Percentiles rank a stretch among this genome's conserved stretches.
Evolutionary conservation across 2,797 vertebrate species (phyloP).

Genomic region (Myripristis jacobus): DNA sequence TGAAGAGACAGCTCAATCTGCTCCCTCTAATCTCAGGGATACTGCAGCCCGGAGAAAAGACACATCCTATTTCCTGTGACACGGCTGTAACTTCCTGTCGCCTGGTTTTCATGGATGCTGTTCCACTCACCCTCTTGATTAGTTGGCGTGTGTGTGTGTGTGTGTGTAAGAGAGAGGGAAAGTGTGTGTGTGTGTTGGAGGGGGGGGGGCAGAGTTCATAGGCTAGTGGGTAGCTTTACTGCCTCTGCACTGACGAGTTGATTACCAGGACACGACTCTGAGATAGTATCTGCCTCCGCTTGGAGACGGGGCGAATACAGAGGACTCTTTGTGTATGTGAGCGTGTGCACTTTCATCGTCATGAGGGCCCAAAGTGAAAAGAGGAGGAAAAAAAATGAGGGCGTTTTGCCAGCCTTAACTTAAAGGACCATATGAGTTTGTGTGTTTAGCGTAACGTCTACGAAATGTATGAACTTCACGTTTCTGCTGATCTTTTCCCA

Average conservation of each 20-base stretch:
- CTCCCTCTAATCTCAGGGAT: constrained; percentile 75
- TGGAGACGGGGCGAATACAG: constrained; percentile 24
- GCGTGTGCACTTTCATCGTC: constrained; percentile 27
- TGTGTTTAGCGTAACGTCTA: too few relatives aligned
- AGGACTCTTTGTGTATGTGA: constrained; percentile 25
- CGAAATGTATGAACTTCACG: too few relatives aligned
- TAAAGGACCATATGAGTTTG: too few relatives aligned
- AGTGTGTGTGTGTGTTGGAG: constrained; percentile 32
- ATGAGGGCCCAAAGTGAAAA: constrained; percentile 49
- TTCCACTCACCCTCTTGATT: constrained; percentile 65
- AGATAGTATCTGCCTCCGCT: constrained; percentile 65
- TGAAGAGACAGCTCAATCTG: constrained; percentile 80
- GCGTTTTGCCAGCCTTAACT: constrained; percentile 17
- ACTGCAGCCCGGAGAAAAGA: constrained; percentile 69
- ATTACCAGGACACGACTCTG: constrained; percentile 60
- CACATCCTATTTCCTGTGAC: constrained; percentile 84
- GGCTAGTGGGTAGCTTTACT: constrained; percentile 43
- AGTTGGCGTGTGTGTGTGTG: constrained; percentile 26
- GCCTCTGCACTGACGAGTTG: constrained; percentile 58
- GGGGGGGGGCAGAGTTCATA: constrained; percentile 48
- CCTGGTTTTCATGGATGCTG: constrained; percentile 62
- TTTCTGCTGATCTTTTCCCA: too few relatives aligned
- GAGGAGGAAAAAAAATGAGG: not conserved
- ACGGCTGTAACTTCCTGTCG: constrained; percentile 77
- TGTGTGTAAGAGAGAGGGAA: too few relatives aligned